These are phyloP conservation scores for Neogale vison DNA, from an alignment of 2,113 vertebrate species.

Conservation along the genomic window DNA sequence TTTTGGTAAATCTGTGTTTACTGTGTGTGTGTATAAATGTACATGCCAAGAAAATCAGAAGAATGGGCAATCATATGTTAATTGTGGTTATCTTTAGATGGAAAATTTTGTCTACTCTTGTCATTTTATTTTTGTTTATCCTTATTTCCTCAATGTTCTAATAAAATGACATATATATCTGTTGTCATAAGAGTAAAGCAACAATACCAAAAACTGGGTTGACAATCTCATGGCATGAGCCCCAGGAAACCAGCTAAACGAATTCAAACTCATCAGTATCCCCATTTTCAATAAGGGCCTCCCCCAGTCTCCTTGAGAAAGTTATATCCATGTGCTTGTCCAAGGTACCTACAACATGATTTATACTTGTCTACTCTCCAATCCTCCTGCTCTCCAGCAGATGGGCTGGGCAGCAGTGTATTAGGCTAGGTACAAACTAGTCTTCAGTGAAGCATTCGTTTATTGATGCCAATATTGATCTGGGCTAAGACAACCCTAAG, in stretches of 20 bases:
- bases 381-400: background rate
- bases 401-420: background rate
- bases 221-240: background rate
- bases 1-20: background rate
- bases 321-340: background rate
- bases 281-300: background rate
- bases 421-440: background rate
- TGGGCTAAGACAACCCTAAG: background rate
- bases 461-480: background rate
- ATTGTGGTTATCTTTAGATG: background rate
- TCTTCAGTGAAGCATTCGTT: background rate
- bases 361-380: background rate
- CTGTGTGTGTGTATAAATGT: background rate
- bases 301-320: background rate
- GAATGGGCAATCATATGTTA: background rate
- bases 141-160: background rate
- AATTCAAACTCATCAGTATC: background rate
- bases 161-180: background rate
- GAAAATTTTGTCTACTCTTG: background rate
- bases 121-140: background rate
- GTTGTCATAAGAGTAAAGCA: background rate
- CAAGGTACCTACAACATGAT: background rate
- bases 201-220: background rate
- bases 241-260: background rate
- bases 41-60: background rate